phyloP scores from a whole-genome alignment of 2,797 vertebrate species.

The Muraenolepis orangiensis region DNA sequence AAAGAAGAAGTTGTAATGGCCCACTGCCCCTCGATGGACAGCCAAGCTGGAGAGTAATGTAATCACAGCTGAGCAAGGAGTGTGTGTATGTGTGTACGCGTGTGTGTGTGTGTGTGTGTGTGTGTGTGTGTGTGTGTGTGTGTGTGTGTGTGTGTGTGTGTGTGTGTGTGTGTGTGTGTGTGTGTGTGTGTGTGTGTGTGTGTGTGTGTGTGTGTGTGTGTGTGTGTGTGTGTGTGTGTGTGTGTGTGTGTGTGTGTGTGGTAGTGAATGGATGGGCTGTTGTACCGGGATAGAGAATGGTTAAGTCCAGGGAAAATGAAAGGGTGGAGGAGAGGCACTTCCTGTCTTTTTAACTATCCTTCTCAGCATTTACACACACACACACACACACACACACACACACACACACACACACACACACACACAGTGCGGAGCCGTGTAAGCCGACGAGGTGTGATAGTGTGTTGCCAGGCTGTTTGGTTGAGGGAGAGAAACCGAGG shows the following conservation, averaged over 20 bases:
- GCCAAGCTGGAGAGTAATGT: slow-evolving; percentile 50
- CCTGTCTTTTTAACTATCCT: slow-evolving; percentile 56
- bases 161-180: neutral
- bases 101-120: slow-evolving; percentile 20
- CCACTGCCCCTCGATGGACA: slow-evolving; percentile 65
- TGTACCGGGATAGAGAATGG: slow-evolving; percentile 43
- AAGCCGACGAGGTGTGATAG: slow-evolving; percentile 35
- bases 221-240: neutral
- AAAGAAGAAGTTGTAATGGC: slow-evolving; percentile 53
- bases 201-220: neutral
- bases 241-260: neutral
- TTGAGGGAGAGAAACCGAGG: slow-evolving; percentile 17
- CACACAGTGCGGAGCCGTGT: neutral
- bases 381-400: slow-evolving; percentile 7
- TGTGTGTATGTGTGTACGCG: slow-evolving; percentile 17
- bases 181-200: slow-evolving; percentile 30
- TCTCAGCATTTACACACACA: slow-evolving; percentile 30
- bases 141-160: neutral
- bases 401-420: slow-evolving; percentile 6
- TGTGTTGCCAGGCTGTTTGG: slow-evolving; percentile 46
- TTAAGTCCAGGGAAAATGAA: slow-evolving; percentile 57
- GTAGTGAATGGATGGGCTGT: slow-evolving; percentile 44
- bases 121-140: neutral
- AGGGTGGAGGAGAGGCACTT: slow-evolving; percentile 59
- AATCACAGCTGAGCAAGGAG: slow-evolving; percentile 64